Percentiles rank a stretch among this genome's conserved stretches.
These are phyloP conservation scores for Phalangium opilio DNA, from an alignment of 2,888 invertebrate species.

Conservation along the genomic window DNA sequence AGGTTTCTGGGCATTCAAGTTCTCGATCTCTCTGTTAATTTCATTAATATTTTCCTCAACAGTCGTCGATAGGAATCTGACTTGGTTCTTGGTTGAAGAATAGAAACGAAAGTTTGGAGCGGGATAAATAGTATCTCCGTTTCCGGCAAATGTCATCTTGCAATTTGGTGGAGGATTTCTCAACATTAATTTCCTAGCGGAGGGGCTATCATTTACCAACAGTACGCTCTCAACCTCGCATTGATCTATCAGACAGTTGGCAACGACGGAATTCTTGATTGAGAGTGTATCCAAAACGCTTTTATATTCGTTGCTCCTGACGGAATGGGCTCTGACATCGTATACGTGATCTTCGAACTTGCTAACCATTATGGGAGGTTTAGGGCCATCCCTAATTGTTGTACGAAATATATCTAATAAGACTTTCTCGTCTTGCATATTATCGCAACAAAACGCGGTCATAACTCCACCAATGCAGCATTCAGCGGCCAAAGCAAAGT, in stretches of 20 bases:
- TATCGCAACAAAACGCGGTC: conserved; percentile 29
- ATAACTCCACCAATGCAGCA: conserved; percentile 38
- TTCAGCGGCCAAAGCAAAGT: conserved; percentile 64
- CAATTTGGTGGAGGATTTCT: conserved; percentile 26
- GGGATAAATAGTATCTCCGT: conserved; percentile 19
- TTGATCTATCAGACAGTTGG: conserved; percentile 73
- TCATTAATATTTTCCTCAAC: conserved; percentile 12
- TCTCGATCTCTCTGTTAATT: too few relatives aligned
- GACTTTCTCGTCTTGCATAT: conserved; percentile 28
- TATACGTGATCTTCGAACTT: conserved; percentile 8
- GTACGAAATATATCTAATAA: conserved; percentile 26
- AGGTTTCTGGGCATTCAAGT: too few relatives aligned
- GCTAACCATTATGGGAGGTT: conserved; percentile 16
- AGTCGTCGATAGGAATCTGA: conserved; percentile 10
- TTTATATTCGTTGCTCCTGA: conserved; percentile 21
- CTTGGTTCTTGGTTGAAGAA: conserved; percentile 8
- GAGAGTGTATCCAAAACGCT: conserved; percentile 52
- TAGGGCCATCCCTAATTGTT: conserved; percentile 38
- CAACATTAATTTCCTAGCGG: conserved; percentile 54
- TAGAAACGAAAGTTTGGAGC: conserved; percentile 17
- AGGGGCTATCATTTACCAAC: conserved; percentile 50
- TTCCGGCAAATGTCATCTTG: conserved; percentile 22
- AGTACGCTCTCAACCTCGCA: conserved; percentile 51
- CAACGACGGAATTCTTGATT: conserved; percentile 56
- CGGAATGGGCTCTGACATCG: conserved; percentile 16